A percentile compares a stretch with the other conserved stretches of the same genome.
Conservation (phyloP, 2,113 vertebrate species). For the Prunella fulvescens region DNA sequence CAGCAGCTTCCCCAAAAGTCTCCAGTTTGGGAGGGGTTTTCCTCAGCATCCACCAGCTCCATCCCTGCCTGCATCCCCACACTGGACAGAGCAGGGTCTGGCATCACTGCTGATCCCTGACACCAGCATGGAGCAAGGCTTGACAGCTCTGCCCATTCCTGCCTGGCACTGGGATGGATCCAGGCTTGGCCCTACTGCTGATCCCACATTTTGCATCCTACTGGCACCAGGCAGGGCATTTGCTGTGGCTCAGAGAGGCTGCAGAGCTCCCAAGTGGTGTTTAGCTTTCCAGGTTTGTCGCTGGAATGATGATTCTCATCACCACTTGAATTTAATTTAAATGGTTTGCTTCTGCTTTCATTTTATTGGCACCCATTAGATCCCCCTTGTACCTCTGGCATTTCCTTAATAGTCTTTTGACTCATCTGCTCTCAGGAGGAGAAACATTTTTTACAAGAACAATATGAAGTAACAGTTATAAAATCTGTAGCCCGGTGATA, state of each 20-base stretch:
- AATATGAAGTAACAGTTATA: slow-evolving; percentile 55
- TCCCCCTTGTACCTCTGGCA: slow-evolving; percentile 1
- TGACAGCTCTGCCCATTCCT: neutral
- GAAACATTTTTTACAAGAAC: slow-evolving; percentile 45
- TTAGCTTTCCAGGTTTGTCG: slow-evolving; percentile 40
- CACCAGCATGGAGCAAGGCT: neutral
- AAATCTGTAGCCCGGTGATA: slow-evolving; percentile 49
- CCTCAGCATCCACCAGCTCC: neutral
- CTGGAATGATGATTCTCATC: slow-evolving; percentile 51
- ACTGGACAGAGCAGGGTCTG: too few relatives aligned
- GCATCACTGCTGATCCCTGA: neutral
- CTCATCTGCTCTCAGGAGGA: slow-evolving; percentile 51
- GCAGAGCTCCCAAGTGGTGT: neutral
- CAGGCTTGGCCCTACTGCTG: rapidly evolving
- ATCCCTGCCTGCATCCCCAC: neutral
- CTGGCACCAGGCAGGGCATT: rapidly evolving
- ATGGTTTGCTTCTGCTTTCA: slow-evolving; percentile 4
- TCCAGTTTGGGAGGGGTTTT: neutral
- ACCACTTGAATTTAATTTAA: neutral
- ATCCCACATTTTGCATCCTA: rapidly evolving
- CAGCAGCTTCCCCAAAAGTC: neutral
- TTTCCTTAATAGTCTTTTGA: slow-evolving; percentile 43
- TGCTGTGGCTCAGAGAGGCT: neutral
- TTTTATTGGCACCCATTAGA: slow-evolving; percentile 6
- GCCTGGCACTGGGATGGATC: neutral